A percentile compares a stretch with the other conserved stretches of the same genome.
These are phyloP conservation scores for Urosaurus nigricauda DNA, from an alignment of 2,797 vertebrate genomes.

Conservation along the genomic window DNA sequence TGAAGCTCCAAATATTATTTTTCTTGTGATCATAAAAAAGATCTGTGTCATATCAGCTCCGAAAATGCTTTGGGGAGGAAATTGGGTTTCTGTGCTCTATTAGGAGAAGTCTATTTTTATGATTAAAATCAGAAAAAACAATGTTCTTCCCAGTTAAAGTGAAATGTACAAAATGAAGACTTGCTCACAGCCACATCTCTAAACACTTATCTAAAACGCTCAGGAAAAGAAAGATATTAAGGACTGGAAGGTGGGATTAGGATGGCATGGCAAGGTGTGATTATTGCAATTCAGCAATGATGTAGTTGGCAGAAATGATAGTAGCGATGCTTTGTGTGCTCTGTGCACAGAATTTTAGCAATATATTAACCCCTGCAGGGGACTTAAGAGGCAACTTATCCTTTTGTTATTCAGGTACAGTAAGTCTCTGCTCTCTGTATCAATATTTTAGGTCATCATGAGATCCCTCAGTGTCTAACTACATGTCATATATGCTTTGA, in stretches of 20 bases:
- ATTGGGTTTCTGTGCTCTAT: constrained; percentile 74
- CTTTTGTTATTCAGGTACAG: neutral
- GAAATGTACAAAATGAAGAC: constrained; percentile 38
- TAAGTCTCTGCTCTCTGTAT: constrained; percentile 7
- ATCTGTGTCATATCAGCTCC: constrained; percentile 67
- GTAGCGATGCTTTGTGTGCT: neutral
- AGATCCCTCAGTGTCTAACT: neutral
- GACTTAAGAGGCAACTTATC: neutral
- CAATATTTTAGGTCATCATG: constrained; percentile 16
- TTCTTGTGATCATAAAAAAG: constrained; percentile 47
- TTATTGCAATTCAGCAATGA: constrained; percentile 46
- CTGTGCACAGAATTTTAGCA: neutral
- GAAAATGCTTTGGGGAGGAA: constrained; percentile 69
- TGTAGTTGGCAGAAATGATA: constrained; percentile 35
- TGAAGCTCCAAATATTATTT: constrained; percentile 44
- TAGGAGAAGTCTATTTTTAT: constrained; percentile 72
- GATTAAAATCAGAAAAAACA: constrained; percentile 76
- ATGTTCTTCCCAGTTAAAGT: constrained; percentile 65
- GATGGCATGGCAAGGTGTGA: constrained; percentile 27
- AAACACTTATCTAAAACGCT: constrained; percentile 71
- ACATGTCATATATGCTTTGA: neutral
- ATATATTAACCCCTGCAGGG: constrained; percentile 19
- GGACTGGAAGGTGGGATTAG: constrained; percentile 56
- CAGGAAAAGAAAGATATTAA: constrained; percentile 44
- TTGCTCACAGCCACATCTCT: constrained; percentile 52